phyloP scores from a whole-genome alignment of 92 coral and sea anemone genomes.

The Pocillopora grandis region DNA sequence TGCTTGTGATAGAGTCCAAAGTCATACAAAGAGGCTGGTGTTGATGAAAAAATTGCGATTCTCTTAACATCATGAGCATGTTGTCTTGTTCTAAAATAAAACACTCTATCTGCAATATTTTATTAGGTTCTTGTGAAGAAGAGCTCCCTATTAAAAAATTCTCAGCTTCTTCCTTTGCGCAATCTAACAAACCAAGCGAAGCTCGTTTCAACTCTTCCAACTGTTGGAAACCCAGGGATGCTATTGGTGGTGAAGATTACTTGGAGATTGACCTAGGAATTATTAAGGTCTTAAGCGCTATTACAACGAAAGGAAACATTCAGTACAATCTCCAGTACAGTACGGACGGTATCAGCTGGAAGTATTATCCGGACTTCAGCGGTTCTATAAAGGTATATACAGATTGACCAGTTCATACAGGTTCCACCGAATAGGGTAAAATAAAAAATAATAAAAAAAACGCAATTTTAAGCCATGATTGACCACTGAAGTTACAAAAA shows the following conservation, averaged over 20 bases:
- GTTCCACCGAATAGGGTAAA: too few relatives aligned
- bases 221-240: constrained; percentile 11
- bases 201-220: background rate
- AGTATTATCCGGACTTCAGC: background rate
- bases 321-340: constrained; percentile 15
- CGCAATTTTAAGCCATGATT: too few relatives aligned
- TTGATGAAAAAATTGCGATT: background rate
- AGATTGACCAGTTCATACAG: too few relatives aligned
- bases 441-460: too few relatives aligned
- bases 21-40: background rate
- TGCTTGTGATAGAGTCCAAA: background rate
- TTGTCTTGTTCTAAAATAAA: background rate
- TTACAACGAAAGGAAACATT: background rate
- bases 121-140: background rate
- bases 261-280: constrained; percentile 31
- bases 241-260: background rate
- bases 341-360: background rate
- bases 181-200: background rate
- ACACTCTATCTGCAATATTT: background rate
- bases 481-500: too few relatives aligned
- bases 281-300: background rate
- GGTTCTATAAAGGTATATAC: constrained; percentile 11
- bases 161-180: background rate
- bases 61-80: too few relatives aligned
- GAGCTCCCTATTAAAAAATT: background rate